Conservation (phyloP, 1,140 invertebrate genomes). For the Drosophila pandora region DNA sequence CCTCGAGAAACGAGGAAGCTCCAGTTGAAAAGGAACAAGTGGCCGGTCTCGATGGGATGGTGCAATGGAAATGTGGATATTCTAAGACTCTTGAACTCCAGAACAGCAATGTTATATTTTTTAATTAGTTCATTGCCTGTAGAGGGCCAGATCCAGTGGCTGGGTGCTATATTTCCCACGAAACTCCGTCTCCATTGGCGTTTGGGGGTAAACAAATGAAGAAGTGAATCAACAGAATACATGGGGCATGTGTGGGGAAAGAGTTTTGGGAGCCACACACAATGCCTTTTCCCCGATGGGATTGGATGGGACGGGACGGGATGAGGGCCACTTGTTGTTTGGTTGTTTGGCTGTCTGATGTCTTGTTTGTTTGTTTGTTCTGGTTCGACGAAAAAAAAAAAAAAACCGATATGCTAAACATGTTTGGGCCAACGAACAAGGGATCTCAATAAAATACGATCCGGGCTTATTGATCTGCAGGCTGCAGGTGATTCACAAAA, state of each 20-base stretch:
- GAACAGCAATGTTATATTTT: constrained; percentile 24
- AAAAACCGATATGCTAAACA: constrained; percentile 33
- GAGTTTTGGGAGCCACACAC: constrained; percentile 35
- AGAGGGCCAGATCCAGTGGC: not conserved
- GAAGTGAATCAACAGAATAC: constrained; percentile 71
- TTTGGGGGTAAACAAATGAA: constrained; percentile 70
- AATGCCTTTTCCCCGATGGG: constrained; percentile 8
- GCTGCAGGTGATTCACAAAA: constrained; percentile 46
- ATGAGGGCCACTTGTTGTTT: constrained; percentile 44
- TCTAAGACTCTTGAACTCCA: constrained; percentile 18
- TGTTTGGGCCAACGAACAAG: constrained; percentile 17
- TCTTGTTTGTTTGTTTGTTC: constrained; percentile 37
- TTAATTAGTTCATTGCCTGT: constrained; percentile 79
- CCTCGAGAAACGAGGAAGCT: constrained; percentile 20
- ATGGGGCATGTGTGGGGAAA: constrained; percentile 5
- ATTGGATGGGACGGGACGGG: constrained; percentile 12
- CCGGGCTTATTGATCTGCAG: constrained; percentile 28
- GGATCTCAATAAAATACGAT: constrained; percentile 5
- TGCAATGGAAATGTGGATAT: constrained; percentile 42
- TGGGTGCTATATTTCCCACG: constrained; percentile 72
- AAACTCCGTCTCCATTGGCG: constrained; percentile 34
- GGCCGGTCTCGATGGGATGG: constrained; percentile 15
- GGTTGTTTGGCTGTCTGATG: constrained; percentile 22
- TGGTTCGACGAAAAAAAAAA: not conserved
- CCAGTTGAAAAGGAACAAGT: constrained; percentile 9